These are phyloP conservation scores for Caerostris extrusa DNA, from an alignment of 1,140 invertebrate species.

Conservation along the genomic window DNA sequence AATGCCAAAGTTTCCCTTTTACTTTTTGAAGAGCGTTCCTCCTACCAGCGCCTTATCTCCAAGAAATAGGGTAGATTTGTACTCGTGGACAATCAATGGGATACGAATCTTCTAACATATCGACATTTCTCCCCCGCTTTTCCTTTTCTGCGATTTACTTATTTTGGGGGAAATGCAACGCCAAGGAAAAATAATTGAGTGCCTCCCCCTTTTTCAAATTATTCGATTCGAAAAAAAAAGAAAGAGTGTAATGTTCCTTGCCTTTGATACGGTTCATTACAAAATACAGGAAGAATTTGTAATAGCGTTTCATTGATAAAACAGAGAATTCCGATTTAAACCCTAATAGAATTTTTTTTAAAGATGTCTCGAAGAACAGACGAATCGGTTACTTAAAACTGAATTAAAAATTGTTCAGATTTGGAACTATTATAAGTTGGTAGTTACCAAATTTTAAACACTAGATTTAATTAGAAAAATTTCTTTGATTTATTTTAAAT, in stretches of 20 bases:
- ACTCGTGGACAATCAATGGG: conserved; percentile 58
- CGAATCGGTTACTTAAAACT: not conserved
- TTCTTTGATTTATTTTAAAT: too few relatives aligned
- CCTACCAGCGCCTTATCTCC: conserved; percentile 20
- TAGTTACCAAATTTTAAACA: too few relatives aligned
- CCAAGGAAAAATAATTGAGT: conserved; percentile 20
- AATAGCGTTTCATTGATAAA: conserved; percentile 12
- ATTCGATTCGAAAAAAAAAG: not conserved
- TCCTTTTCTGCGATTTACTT: conserved; percentile 17
- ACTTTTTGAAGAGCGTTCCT: conserved; percentile 43
- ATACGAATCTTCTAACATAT: conserved; percentile 59
- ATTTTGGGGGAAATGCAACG: not conserved
- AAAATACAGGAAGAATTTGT: not conserved
- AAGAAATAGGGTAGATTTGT: conserved; percentile 66
- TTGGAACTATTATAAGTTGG: too few relatives aligned
- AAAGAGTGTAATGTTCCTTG: not conserved
- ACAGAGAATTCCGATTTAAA: not conserved
- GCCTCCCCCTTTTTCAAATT: not conserved
- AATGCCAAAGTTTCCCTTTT: conserved; percentile 32
- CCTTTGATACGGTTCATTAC: not conserved
- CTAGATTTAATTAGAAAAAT: too few relatives aligned
- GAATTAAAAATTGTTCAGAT: not conserved
- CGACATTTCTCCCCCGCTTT: conserved; percentile 15
- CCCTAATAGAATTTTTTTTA: not conserved
- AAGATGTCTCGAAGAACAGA: not conserved